Evolutionary conservation across 2,797 vertebrate genomes (phyloP), one percentile per base, ranked within the genome.

Genomic region (Aulostomus chinensis): DNA sequence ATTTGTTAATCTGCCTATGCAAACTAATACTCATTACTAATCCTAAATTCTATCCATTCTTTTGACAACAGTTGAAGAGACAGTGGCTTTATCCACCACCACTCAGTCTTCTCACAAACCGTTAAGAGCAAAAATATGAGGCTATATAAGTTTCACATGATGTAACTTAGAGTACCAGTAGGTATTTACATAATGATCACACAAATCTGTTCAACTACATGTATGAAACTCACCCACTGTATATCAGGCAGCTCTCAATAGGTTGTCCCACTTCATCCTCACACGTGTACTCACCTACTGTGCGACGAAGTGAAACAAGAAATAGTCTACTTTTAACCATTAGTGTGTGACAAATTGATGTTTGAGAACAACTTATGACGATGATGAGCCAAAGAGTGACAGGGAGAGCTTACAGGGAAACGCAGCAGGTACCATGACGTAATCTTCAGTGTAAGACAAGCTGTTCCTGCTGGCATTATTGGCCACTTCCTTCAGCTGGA

Each of bases 371-470:
- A 40, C 9, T 9, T 9, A 2, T 7, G 2, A 14, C 21, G 11
- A 2, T 17, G 20, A 5, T 20, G 8, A 34, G 30, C 1, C 7
- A 10, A 0, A 22, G 3, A 41, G 14, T 22, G n/a, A 15, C 1
- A 4, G 9, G 11, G 34, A 54, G 4, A 20, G 58, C 87, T 88
- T 88, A 96, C 95, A 91, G 84, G 92, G 88, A 78, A 92, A 93
- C 83, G 94, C 93, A 7, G 89, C 92, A 0, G 94, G 93, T 55
- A 98, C 93, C 93, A 99, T 94, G 45, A 99, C 94, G 0, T 94
- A 99, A 68, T 98, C 97, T 0, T 97, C 95, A 0, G 90, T 90
- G 79, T 93, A 93, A 2, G 91, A 93, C 14, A 92, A 93, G 0
- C 85, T 90, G 33, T 89, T 93, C 80, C 89, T 92, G 68, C 89